Evolutionary conservation across 2,797 vertebrate genomes (phyloP).

Genomic region (Trachops cirrhosus): DNA sequence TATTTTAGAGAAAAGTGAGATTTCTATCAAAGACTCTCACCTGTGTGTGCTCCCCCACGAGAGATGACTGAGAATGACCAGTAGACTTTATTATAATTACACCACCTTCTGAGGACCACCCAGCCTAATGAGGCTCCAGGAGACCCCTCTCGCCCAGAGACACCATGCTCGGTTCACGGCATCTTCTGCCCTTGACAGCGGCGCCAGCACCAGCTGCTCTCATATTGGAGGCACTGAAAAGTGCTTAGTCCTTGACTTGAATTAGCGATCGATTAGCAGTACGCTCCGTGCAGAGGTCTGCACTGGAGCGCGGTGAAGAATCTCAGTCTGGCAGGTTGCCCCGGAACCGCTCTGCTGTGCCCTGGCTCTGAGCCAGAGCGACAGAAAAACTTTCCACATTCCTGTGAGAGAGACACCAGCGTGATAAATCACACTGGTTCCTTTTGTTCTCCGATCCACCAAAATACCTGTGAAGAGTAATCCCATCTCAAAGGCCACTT

Average conservation of each 20-base stretch:
- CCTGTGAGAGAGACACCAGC: neutral
- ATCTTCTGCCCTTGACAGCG: neutral
- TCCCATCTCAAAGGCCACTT: constrained; percentile 6
- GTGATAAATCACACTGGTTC: neutral
- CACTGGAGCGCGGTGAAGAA: neutral
- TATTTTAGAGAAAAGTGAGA: neutral
- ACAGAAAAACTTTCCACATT: neutral
- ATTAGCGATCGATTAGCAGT: neutral
- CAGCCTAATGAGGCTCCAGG: neutral
- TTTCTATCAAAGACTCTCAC: neutral
- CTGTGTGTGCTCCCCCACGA: neutral
- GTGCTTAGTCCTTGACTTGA: constrained; percentile 27
- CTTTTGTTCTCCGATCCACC: neutral
- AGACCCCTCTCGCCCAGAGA: neutral
- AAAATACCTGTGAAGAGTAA: neutral
- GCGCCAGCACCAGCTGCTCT: neutral
- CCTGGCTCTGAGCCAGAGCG: neutral
- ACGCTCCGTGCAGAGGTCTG: neutral
- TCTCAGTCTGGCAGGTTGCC: neutral
- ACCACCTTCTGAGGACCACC: neutral
- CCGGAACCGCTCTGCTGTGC: neutral
- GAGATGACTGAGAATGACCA: neutral
- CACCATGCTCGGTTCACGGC: neutral
- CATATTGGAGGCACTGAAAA: neutral
- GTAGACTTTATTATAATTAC: neutral